phyloP scores from a whole-genome alignment of 2,888 invertebrate genomes.

The Calliopum simillimum region DNA sequence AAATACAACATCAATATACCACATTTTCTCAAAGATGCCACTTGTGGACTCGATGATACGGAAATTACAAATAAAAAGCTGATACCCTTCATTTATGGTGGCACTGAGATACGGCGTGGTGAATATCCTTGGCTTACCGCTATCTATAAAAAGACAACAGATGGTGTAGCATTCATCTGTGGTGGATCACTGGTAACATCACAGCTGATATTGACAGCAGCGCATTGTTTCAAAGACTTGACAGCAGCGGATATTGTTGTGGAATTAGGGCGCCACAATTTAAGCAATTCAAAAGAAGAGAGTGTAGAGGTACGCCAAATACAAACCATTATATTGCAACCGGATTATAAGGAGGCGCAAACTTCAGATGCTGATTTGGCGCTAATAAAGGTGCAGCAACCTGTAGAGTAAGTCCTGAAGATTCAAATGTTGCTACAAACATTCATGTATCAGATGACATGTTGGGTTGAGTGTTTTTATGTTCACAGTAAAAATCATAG shows the following conservation, averaged over 20 bases:
- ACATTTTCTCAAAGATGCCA: too few relatives aligned
- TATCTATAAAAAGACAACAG: constrained; percentile 66
- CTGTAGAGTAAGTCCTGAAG: constrained; percentile 52
- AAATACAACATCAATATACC: too few relatives aligned
- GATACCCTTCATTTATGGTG: constrained; percentile 51
- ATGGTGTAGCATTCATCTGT: constrained; percentile 61
- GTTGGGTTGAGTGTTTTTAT: too few relatives aligned
- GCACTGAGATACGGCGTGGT: constrained; percentile 61
- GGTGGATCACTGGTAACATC: constrained; percentile 61
- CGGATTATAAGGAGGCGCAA: constrained; percentile 62
- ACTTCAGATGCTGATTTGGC: constrained; percentile 69
- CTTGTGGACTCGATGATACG: too few relatives aligned
- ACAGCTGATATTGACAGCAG: constrained; percentile 62
- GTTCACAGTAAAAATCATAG: too few relatives aligned
- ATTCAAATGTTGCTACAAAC: too few relatives aligned
- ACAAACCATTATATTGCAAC: constrained; percentile 60
- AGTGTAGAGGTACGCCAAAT: constrained; percentile 52
- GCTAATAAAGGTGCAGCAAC: constrained; percentile 63
- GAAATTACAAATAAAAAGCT: not conserved
- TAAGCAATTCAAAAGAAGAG: constrained; percentile 53
- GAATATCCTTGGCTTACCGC: constrained; percentile 78
- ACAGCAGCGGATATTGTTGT: constrained; percentile 53
- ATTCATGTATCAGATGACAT: too few relatives aligned
- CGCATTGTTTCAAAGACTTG: constrained; percentile 64
- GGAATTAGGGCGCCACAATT: constrained; percentile 66